A percentile compares a stretch with the other conserved stretches of the same genome.
These are phyloP conservation scores for Xanthorhoe designata DNA, from an alignment of 2,888 invertebrate genomes.

Conservation along the genomic window DNA sequence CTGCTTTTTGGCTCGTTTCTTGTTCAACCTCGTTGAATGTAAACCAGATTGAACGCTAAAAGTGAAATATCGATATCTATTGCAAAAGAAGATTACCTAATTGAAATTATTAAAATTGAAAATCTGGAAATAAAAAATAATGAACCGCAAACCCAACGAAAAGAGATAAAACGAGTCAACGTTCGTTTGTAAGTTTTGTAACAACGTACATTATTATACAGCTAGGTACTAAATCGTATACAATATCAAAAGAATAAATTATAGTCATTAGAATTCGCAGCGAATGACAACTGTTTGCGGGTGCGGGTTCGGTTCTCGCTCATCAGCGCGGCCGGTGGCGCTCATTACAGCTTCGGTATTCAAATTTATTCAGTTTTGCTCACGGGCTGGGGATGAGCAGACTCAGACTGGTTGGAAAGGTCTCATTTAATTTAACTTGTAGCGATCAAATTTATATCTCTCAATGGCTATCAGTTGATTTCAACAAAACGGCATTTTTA, in stretches of 20 bases:
- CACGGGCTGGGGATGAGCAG: background rate
- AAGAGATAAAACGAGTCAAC: too few species aligned
- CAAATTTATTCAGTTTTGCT: conserved; percentile 53
- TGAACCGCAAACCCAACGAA: too few species aligned
- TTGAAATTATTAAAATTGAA: too few species aligned
- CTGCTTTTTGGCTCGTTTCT: conserved; percentile 12
- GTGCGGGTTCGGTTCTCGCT: conserved; percentile 61
- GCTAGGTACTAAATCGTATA: background rate
- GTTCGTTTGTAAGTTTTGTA: too few species aligned
- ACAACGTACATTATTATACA: background rate
- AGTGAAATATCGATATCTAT: background rate
- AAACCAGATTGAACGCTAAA: too few species aligned
- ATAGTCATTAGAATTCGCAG: background rate
- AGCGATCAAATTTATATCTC: too few species aligned
- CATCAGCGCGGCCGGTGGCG: conserved; percentile 57
- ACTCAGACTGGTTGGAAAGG: background rate
- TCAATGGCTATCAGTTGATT: too few species aligned
- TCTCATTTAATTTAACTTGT: background rate
- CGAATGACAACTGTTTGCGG: conserved; percentile 47
- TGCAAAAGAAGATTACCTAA: too few species aligned
- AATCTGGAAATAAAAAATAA: too few species aligned
- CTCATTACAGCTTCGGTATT: conserved; percentile 68
- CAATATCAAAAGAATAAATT: conserved; percentile 10
- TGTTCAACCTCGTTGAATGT: conserved; percentile 15
- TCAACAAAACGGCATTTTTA: too few species aligned